phyloP scores from a whole-genome alignment of 92 coral and sea anemone genomes.

The Phenganax stokvisi region DNA sequence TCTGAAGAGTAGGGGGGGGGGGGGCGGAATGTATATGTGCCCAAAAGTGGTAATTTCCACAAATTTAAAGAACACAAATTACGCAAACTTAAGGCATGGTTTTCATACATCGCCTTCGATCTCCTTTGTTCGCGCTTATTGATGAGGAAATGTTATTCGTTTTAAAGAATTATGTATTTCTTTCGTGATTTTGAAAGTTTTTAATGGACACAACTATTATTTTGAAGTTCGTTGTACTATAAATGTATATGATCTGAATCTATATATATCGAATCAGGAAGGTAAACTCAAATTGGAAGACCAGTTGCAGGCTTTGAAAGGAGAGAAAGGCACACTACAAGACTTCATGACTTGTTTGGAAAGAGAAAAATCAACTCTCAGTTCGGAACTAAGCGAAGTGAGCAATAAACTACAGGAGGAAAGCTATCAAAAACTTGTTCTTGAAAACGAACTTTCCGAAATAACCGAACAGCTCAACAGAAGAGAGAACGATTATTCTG shows the following conservation, averaged over 20 bases:
- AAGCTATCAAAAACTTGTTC: conserved; percentile 32
- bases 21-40: too few species aligned
- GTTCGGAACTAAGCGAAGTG: conserved; percentile 37
- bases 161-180: too few species aligned
- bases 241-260: too few species aligned
- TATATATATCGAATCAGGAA: neutral
- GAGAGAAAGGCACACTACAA: conserved; percentile 41
- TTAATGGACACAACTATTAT: neutral
- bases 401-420: conserved; percentile 53
- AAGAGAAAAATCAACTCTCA: conserved; percentile 25
- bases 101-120: too few species aligned
- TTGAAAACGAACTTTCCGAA: conserved; percentile 43
- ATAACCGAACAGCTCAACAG: conserved; percentile 34
- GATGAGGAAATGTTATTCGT: too few species aligned
- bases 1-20: too few species aligned
- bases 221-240: neutral
- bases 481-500: conserved; percentile 19
- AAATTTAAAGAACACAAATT: too few species aligned
- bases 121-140: too few species aligned
- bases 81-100: too few species aligned
- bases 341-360: conserved; percentile 16
- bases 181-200: neutral
- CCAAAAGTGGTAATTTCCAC: too few species aligned
- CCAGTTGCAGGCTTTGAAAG: conserved; percentile 49
- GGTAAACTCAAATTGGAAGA: conserved; percentile 39